Percentiles rank a stretch among this genome's conserved stretches.
Conservation (phyloP, 2,797 vertebrate species). For the Rhinatrema bivittatum region DNA sequence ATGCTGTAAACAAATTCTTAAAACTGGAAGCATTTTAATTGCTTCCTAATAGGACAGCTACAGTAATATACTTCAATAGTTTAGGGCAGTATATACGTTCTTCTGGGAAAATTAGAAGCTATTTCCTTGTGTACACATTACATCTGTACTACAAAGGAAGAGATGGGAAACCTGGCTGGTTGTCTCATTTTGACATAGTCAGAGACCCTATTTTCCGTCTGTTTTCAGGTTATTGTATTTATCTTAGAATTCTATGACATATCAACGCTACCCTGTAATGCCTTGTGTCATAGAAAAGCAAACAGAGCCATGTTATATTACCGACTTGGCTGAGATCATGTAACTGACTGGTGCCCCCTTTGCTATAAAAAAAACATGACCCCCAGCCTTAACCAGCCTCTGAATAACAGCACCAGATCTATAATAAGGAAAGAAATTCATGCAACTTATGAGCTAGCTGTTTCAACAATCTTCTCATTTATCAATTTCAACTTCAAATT, state of each 20-base stretch:
- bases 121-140: too few species aligned
- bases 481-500: slow-evolving; percentile 7
- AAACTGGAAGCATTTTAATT: too few species aligned
- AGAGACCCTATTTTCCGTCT: slow-evolving; percentile 49
- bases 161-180: rapidly evolving
- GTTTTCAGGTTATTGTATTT: slow-evolving; percentile 80
- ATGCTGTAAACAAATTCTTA: too few species aligned
- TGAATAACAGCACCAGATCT: slow-evolving; percentile 48
- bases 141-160: too few species aligned
- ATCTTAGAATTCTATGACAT: slow-evolving; percentile 66
- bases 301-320: slow-evolving; percentile 67
- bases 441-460: slow-evolving; percentile 51
- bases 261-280: slow-evolving; percentile 73
- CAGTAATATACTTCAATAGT: too few species aligned
- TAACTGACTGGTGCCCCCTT: slow-evolving; percentile 63
- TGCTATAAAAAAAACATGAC: slow-evolving; percentile 53
- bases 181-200: slow-evolving; percentile 19
- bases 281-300: slow-evolving; percentile 88
- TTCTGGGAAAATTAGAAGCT: too few species aligned
- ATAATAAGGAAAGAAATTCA: slow-evolving; percentile 47
- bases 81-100: too few species aligned
- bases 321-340: slow-evolving; percentile 49
- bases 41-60: too few species aligned
- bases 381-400: slow-evolving; percentile 39
- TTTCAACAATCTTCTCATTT: slow-evolving; percentile 19